These are phyloP conservation scores for Dicycla oo DNA, from an alignment of 2,888 invertebrate genomes.

Conservation along the genomic window DNA sequence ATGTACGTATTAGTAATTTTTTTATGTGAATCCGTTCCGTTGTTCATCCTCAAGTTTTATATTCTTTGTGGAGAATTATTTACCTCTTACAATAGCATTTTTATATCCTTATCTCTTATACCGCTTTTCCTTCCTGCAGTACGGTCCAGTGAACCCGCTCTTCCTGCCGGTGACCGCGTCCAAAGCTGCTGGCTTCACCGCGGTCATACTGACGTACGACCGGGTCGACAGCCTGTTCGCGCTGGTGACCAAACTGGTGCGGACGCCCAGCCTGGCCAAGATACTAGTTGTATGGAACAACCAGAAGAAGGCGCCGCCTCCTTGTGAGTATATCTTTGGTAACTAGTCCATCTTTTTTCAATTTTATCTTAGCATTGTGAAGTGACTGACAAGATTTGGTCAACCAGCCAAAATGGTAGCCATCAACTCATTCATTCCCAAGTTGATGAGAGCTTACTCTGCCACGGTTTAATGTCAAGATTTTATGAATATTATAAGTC, in stretches of 20 bases:
- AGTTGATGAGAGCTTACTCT: slow-evolving; percentile 2
- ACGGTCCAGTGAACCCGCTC: slow-evolving; percentile 93
- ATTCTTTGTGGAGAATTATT: slow-evolving; percentile 5
- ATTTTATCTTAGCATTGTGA: background rate
- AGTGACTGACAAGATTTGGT: background rate
- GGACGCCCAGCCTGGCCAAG: slow-evolving; percentile 97
- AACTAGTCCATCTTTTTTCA: background rate
- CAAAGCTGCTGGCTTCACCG: slow-evolving; percentile 97
- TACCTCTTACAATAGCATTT: background rate
- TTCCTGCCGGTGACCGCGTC: slow-evolving; percentile 97
- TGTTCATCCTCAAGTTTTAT: background rate
- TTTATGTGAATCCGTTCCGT: slow-evolving; percentile 13
- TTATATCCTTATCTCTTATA: background rate
- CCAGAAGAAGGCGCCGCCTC: slow-evolving; percentile 97
- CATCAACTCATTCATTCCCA: background rate
- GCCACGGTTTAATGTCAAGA: slow-evolving; percentile 13
- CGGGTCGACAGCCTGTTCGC: slow-evolving; percentile 96
- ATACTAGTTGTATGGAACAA: slow-evolving; percentile 99
- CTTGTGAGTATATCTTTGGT: slow-evolving; percentile 90
- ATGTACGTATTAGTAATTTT: slow-evolving; percentile 11
- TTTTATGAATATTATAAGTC: slow-evolving; percentile 21
- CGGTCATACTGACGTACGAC: slow-evolving; percentile 98
- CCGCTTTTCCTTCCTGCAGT: slow-evolving; percentile 79
- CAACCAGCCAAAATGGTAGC: background rate
- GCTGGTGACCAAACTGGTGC: slow-evolving; percentile 95